phyloP scores from a whole-genome alignment of 2,113 vertebrate genomes.

The Perca flavescens region DNA sequence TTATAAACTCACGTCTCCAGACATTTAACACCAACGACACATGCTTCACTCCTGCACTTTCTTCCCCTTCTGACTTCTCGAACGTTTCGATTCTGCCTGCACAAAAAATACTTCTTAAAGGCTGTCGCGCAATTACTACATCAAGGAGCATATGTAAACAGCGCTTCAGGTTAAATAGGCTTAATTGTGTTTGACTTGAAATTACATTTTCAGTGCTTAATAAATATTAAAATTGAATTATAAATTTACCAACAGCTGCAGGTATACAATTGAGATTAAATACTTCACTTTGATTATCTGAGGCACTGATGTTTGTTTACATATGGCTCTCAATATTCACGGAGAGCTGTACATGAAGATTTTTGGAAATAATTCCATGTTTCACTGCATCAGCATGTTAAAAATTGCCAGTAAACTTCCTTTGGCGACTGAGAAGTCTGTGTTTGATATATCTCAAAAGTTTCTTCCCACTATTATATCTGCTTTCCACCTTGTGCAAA shows the following conservation, averaged over 20 bases:
- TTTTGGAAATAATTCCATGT: constrained; percentile 60
- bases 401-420: constrained; percentile 71
- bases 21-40: constrained; percentile 53
- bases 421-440: constrained; percentile 69
- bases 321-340: constrained; percentile 62
- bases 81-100: constrained; percentile 39
- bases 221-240: constrained; percentile 78
- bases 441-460: constrained; percentile 46
- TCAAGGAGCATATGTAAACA: constrained; percentile 78
- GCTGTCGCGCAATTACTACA: constrained; percentile 69
- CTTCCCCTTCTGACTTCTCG: constrained; percentile 8
- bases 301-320: constrained; percentile 82
- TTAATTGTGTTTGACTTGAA: constrained; percentile 66
- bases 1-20: constrained; percentile 48
- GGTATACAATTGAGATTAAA: constrained; percentile 77
- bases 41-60: constrained; percentile 53
- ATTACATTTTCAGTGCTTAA: constrained; percentile 72
- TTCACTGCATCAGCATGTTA: constrained; percentile 83
- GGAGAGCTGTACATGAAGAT: constrained; percentile 67
- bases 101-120: constrained; percentile 62
- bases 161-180: constrained; percentile 73
- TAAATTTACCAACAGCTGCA: constrained; percentile 78
- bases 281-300: constrained; percentile 74
- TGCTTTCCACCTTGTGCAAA: constrained; percentile 70
- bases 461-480: constrained; percentile 29